These are phyloP conservation scores for Hymenochirus boettgeri DNA, from an alignment of 2,113 vertebrate genomes.

Conservation along the genomic window DNA sequence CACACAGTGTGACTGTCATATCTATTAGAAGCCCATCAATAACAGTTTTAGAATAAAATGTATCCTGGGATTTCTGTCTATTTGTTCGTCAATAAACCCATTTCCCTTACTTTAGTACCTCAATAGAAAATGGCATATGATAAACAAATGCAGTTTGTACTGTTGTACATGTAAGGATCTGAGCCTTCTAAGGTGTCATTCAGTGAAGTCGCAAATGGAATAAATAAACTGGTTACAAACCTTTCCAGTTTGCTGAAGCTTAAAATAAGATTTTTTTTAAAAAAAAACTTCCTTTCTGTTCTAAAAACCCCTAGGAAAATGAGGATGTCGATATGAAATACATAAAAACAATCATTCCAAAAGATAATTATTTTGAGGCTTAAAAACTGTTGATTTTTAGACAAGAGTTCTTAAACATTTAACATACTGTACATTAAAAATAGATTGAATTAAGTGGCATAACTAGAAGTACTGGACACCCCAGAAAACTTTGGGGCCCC, in stretches of 20 bases:
- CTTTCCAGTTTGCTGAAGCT: constrained; percentile 10
- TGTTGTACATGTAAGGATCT: constrained; percentile 12
- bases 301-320: too few species aligned
- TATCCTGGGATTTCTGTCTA: constrained; percentile 17
- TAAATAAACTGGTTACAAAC: constrained; percentile 7
- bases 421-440: too few species aligned
- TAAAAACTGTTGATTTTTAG: too few species aligned
- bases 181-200: constrained; percentile 16
- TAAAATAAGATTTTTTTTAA: too few species aligned
- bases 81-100: constrained; percentile 16
- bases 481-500: too few species aligned
- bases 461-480: too few species aligned
- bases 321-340: too few species aligned
- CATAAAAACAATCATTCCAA: too few species aligned
- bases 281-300: too few species aligned
- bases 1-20: background rate
- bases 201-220: constrained; percentile 24
- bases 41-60: constrained; percentile 21
- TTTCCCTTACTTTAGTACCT: constrained; percentile 24
- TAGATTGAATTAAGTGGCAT: too few species aligned
- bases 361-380: too few species aligned
- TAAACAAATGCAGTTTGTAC: constrained; percentile 33
- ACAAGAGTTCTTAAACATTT: too few species aligned
- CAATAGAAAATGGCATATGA: constrained; percentile 19
- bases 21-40: constrained; percentile 14